Evolutionary conservation across 2,797 vertebrate species (phyloP).

Genomic region (Siniperca obscura): DNA sequence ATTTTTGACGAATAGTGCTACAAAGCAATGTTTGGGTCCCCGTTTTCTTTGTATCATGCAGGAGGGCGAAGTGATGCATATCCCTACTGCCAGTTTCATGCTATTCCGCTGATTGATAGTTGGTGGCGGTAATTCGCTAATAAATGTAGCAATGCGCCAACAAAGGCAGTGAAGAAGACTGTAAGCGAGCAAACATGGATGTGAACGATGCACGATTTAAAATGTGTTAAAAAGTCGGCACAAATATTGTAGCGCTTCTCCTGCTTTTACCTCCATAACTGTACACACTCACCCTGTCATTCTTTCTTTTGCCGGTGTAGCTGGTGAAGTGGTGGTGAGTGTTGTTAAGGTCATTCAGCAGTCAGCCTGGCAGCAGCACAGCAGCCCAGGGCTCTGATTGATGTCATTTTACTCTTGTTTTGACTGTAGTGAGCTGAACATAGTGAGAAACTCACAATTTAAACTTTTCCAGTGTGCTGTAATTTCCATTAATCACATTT

Average conservation of each 20-base stretch:
- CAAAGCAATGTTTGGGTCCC: neutral
- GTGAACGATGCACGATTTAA: too few relatives aligned
- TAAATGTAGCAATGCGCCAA: too few relatives aligned
- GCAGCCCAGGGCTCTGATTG: constrained; percentile 53
- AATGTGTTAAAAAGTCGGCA: too few relatives aligned
- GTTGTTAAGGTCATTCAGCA: constrained; percentile 59
- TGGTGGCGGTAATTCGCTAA: neutral
- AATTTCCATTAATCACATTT: constrained; percentile 64
- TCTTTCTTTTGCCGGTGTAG: neutral
- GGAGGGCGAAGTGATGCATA: neutral
- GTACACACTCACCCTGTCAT: constrained; percentile 1
- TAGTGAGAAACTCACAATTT: constrained; percentile 45
- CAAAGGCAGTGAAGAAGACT: neutral
- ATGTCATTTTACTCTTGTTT: constrained; percentile 59
- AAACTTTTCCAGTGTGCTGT: constrained; percentile 46
- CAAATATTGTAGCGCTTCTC: neutral
- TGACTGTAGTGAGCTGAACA: constrained; percentile 53
- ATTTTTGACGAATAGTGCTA: neutral
- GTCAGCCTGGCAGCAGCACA: constrained; percentile 44
- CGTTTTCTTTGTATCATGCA: neutral
- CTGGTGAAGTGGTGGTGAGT: constrained; percentile 29
- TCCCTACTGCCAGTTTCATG: neutral
- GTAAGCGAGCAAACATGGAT: neutral
- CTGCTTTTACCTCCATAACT: constrained; percentile 14
- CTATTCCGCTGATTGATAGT: neutral